Evolutionary conservation across 2,888 invertebrate genomes (phyloP), one percentile per base, ranked within the genome.

Genomic region (Cryptosula pallasiana): DNA sequence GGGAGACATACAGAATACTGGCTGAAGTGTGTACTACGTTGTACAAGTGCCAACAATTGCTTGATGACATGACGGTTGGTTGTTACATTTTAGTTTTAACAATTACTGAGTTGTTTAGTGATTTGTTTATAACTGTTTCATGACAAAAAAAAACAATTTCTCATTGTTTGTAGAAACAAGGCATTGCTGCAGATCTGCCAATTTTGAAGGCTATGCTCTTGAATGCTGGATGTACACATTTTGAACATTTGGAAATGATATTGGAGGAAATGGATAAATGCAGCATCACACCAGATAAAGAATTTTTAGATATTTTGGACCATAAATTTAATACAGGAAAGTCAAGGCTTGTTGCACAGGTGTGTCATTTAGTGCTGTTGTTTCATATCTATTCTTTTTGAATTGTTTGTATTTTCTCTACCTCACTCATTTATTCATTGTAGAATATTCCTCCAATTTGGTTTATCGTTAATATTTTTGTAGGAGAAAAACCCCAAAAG

Each of bases 251-350:
- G 13, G 32, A 20, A 3, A 27, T 63, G 2, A 32, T 63, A 32
- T 32, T 63, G 2, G 63, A 63, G 27, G 63, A 63, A 32, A 63
- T 63, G 32, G n/a, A 32, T 5, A 63, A n/a, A 32, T 32, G 63
- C 32, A 13, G 13, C 32, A 16, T 63, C 27, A 27, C 13, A 2
- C 63, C 63, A 9, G 63, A 63, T n/a, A 32, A 34, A 27, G 63
- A 63, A n/a, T 34, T 63, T 32, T 32, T 27, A 2, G 9, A 9
- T 13, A 63, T 63, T 63, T 2, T 63, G 1, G 27, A 5, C 25
- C 16, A 20, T 29, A 63, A 63, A 32, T 63, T 63, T 5, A 5
- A 27, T 5, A 63, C 20, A 32, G 27, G 63, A 9, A 63, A 63
- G 34, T 9, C 9, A 32, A 63, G 32, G n/a, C 63, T 63, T 5